These are phyloP conservation scores for Homarus americanus DNA, from an alignment of 1,140 invertebrate genomes.

Conservation along the genomic window DNA sequence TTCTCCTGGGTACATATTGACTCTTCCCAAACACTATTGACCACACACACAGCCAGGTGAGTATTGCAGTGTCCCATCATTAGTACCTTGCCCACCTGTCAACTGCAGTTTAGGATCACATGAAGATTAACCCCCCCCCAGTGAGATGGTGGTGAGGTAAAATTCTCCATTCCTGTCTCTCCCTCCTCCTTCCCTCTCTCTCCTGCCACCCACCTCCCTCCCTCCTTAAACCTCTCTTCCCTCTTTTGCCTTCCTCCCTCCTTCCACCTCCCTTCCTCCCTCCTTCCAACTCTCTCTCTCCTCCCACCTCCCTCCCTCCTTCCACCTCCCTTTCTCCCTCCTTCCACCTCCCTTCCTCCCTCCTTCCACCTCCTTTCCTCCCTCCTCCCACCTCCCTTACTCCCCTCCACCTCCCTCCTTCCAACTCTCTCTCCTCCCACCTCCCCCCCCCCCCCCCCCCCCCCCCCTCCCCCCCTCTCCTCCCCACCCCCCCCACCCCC, in stretches of 20 bases:
- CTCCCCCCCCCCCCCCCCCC: background rate
- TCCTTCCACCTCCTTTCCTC: too few species aligned
- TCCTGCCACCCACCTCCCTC: too few species aligned
- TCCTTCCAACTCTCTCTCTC: too few species aligned
- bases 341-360: too few species aligned
- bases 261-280: too few species aligned
- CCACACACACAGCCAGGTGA: background rate
- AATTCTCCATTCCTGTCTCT: background rate
- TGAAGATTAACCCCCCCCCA: background rate
- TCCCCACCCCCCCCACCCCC: too few species aligned
- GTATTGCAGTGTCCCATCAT: background rate
- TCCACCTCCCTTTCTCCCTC: background rate
- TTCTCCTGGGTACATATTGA: background rate
- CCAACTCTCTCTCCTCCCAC: too few species aligned
- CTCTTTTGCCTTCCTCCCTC: background rate
- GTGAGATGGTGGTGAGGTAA: too few species aligned
- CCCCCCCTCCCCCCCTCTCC: background rate
- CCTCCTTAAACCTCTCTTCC: too few species aligned
- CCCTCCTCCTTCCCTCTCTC: constrained; percentile 8
- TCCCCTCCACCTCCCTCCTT: too few species aligned
- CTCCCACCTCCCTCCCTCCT: too few species aligned
- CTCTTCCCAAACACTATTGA: background rate
- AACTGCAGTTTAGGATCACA: background rate
- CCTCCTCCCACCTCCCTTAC: too few species aligned
- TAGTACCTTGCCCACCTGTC: background rate